phyloP scores from a whole-genome alignment of 2,888 invertebrate genomes.

The Deilephila elpenor region DNA sequence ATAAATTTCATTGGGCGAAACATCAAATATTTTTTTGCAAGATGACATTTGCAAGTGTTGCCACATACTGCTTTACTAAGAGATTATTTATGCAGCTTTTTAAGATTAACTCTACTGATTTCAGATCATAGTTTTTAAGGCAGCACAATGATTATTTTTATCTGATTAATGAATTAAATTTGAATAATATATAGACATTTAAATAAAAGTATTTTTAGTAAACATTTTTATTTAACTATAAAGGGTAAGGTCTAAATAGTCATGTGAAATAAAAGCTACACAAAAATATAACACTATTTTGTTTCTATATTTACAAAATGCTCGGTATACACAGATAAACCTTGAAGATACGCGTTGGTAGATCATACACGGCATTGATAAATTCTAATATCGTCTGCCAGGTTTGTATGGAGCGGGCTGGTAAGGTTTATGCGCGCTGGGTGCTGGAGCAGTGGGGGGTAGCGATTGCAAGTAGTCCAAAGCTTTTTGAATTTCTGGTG shows the following conservation, averaged over 20 bases:
- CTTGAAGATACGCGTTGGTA: not conserved
- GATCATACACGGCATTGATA: not conserved
- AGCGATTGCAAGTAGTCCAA: slow-evolving; percentile 85
- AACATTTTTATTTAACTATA: slow-evolving; percentile 3
- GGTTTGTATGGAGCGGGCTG: slow-evolving; percentile 62
- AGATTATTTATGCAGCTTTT: not conserved
- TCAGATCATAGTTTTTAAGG: no score
- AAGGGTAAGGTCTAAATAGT: not conserved
- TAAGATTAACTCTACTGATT: not conserved
- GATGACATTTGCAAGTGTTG: slow-evolving; percentile 18
- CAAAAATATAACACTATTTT: not conserved
- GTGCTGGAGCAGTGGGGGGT: slow-evolving; percentile 76
- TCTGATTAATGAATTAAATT: no score
- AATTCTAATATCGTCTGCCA: slow-evolving; percentile 59
- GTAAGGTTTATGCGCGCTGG: slow-evolving; percentile 67
- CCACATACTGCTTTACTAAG: not conserved
- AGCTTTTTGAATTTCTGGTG: slow-evolving; percentile 88
- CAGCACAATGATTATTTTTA: no score
- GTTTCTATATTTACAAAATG: slow-evolving; percentile 31
- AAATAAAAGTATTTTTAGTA: no score
- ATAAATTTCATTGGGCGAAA: not conserved
- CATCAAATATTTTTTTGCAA: slow-evolving; percentile 12
- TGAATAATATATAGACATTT: no score
- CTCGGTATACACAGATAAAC: not conserved
- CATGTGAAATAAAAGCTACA: not conserved